These are phyloP conservation scores for Trichoplax adhaerens DNA, from an alignment of 37 sponge, comb jelly and placozoan species.

Conservation along the genomic window DNA sequence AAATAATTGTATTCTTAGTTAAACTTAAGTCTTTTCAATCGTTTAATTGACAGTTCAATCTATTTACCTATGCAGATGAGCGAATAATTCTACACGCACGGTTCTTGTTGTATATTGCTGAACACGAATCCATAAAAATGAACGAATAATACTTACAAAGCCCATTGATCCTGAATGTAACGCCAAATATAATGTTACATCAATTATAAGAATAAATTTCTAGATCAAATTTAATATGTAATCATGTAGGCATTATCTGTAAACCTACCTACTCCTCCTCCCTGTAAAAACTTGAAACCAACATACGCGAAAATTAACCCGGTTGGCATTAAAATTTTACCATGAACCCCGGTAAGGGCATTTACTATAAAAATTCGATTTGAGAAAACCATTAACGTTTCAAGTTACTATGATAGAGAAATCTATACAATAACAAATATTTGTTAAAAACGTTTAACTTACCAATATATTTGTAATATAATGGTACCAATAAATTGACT, in stretches of 20 bases:
- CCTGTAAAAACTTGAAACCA: constrained; percentile 47
- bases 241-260: background rate
- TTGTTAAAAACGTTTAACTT: constrained; percentile 17
- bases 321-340: constrained; percentile 3
- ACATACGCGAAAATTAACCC: constrained; percentile 41
- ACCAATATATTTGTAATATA: constrained; percentile 85
- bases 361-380: background rate
- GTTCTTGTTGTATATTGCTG: constrained; percentile 80
- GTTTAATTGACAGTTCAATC: background rate
- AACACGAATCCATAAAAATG: constrained; percentile 74
- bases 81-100: constrained; percentile 55
- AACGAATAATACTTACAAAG: constrained; percentile 49
- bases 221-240: too few relatives aligned
- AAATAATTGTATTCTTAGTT: too few relatives aligned
- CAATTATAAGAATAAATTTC: too few relatives aligned
- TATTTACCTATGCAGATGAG: constrained; percentile 61
- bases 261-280: constrained; percentile 1
- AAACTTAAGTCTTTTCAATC: background rate
- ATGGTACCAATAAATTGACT: constrained; percentile 82
- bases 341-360: background rate
- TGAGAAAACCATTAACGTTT: background rate
- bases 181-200: too few relatives aligned
- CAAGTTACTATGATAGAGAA: constrained; percentile 3
- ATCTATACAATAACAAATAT: background rate
- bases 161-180: constrained; percentile 45